Percentiles rank a stretch among this genome's conserved stretches.
These are phyloP conservation scores for Nerophis lumbriciformis DNA, from an alignment of 2,113 vertebrate genomes.

Conservation along the genomic window DNA sequence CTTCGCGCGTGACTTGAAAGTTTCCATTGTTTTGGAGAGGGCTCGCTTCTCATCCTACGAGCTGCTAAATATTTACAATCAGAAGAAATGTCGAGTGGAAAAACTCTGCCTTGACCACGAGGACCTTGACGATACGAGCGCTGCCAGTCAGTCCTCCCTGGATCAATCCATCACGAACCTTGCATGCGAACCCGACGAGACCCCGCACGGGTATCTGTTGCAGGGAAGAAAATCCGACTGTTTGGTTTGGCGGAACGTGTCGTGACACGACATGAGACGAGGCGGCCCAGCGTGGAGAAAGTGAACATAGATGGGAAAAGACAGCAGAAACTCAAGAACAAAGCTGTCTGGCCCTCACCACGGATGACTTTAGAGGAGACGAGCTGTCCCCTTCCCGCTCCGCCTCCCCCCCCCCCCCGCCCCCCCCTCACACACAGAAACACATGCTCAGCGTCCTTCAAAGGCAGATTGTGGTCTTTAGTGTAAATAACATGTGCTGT, in stretches of 20 bases:
- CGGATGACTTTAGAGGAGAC: constrained; percentile 40
- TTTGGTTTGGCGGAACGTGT: constrained; percentile 7
- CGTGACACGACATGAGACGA: constrained; percentile 45
- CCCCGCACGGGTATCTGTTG: not conserved
- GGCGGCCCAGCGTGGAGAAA: not conserved
- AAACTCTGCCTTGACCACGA: not conserved
- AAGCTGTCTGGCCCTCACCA: constrained; percentile 60
- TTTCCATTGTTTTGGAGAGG: constrained; percentile 36
- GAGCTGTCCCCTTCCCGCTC: constrained; percentile 5
- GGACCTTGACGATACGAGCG: not conserved
- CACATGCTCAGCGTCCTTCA: constrained; percentile 38
- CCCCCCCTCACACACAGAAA: constrained; percentile 21
- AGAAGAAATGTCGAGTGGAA: constrained; percentile 7
- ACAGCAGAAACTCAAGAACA: constrained; percentile 37
- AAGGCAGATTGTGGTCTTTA: constrained; percentile 73
- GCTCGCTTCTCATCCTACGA: constrained; percentile 35
- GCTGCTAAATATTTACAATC: constrained; percentile 45
- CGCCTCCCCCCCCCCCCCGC: constrained; percentile 1
- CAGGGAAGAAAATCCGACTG: not conserved
- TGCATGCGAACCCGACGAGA: not conserved
- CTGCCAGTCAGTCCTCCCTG: not conserved
- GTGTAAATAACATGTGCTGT: constrained; percentile 73
- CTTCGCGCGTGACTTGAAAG: constrained; percentile 21
- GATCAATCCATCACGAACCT: not conserved
- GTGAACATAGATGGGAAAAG: constrained; percentile 3